Evolutionary conservation across 2,888 invertebrate species (phyloP).

Genomic region (Orchestes rusci): DNA sequence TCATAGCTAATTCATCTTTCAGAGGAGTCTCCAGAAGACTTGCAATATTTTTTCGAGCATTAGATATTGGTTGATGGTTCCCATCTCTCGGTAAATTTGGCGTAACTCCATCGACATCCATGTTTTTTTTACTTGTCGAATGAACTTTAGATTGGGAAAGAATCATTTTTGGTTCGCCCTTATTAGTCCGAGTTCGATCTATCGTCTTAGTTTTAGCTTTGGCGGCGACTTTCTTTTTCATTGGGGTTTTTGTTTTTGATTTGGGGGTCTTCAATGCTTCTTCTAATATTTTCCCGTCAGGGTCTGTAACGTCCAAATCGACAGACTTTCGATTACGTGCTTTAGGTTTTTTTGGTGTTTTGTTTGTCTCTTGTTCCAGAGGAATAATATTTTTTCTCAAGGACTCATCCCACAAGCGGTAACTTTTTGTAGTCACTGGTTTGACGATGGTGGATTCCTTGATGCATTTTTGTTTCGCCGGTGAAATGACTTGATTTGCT

Average conservation of each 20-base stretch:
- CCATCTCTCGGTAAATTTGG: constrained; percentile 7
- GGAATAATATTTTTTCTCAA: constrained; percentile 1
- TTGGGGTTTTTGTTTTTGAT: constrained; percentile 9
- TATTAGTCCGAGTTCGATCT: no score
- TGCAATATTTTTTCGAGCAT: constrained; percentile 16
- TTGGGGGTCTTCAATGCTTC: constrained; percentile 19
- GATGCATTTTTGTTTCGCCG: constrained; percentile 2
- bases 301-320: constrained; percentile 5
- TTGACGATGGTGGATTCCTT: constrained; percentile 2
- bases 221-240: neutral
- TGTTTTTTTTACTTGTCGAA: constrained; percentile 20
- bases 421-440: constrained; percentile 2
- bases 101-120: constrained; percentile 14
- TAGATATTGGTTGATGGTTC: constrained; percentile 5
- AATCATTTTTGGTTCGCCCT: no score
- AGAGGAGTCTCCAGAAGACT: constrained; percentile 15
- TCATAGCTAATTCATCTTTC: constrained; percentile 5
- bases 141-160: constrained; percentile 18
- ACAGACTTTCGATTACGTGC: constrained; percentile 1
- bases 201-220: neutral
- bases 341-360: neutral
- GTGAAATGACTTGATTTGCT: neutral
- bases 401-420: neutral
- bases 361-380: neutral
- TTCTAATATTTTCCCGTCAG: constrained; percentile 13